Evolutionary conservation across 2,797 vertebrate species (phyloP), one percentile per base, ranked within the genome.

Genomic region (Oreonectes daqikongensis): DNA sequence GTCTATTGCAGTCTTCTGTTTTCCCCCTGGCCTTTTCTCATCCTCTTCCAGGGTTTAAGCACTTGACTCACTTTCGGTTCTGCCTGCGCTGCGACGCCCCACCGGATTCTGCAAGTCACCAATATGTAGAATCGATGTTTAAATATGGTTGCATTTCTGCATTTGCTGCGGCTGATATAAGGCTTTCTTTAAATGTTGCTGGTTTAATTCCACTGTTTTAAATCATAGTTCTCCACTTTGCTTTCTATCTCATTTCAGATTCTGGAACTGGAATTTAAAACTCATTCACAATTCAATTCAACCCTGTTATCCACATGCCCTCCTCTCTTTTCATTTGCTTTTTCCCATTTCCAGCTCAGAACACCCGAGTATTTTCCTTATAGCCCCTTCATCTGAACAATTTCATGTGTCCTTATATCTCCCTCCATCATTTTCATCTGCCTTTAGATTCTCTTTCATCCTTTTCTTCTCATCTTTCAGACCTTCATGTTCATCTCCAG

Each of bases 391-490:
- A 74, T 80, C 78, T 79, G 44, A 64, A 73, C 65, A 61, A 50
- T 71, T 48, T 61, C 61, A n/a, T 57, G 52, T 69, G 77, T 80
- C 67, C 46, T 74, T 24, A 52, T 74, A 66, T 82, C 53, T 59
- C 73, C 64, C 35, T 75, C 52, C 42, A 72, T 79, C 77, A 80
- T 74, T 69, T 52, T 55, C 35, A 59, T 67, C 53, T 67, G 38
- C 73, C 52, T 79, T n/a, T 53, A 61, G 1, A 18, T 67, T 78
- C 69, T 75, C 59, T 68, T 73, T 78, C 80, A 69, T 75, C 63
- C 68, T 40, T 57, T 44, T 50, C 12, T 1, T 9, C 35, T 18
- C 28, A 26, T 38, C 46, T 72, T 32, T 53, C 55, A 32, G 22
- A 70, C 70, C 48, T 64, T 67, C 67, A 69, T 57, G 30, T 7